Conservation (phyloP, 2,797 vertebrate species). For the Fundulus diaphanus region DNA sequence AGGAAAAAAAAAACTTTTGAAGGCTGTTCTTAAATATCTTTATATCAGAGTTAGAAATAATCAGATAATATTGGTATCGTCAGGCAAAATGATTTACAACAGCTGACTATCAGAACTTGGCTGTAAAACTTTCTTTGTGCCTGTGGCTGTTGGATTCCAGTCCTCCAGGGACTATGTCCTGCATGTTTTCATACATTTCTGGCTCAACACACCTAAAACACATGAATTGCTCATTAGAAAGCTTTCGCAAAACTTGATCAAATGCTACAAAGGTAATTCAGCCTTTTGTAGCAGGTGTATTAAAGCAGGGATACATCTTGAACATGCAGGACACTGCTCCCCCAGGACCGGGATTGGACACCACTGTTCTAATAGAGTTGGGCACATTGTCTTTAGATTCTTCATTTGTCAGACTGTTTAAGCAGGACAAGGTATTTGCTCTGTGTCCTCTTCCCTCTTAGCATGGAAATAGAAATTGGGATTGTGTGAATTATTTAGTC, state of each 20-base stretch:
- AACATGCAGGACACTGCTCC: background rate
- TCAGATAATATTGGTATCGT: background rate
- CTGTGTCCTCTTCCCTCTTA: conserved; percentile 10
- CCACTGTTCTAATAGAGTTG: background rate
- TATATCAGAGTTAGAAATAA: background rate
- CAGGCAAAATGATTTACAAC: too few relatives aligned
- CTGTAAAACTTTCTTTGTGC: background rate
- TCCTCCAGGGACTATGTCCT: background rate
- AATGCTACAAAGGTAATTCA: background rate
- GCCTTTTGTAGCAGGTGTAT: background rate
- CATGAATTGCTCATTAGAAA: background rate
- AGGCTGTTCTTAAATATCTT: background rate
- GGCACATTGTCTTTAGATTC: background rate
- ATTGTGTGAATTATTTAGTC: conserved; percentile 9
- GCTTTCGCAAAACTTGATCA: background rate
- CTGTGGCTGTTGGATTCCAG: background rate
- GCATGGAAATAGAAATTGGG: conserved; percentile 5
- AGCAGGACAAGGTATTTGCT: conserved; percentile 23
- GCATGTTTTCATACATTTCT: background rate
- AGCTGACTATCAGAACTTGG: background rate
- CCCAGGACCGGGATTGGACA: background rate
- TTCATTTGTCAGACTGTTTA: background rate
- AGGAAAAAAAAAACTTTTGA: too few relatives aligned
- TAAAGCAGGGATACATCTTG: background rate
- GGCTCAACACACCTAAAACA: background rate